Conservation (phyloP, 2,113 vertebrate genomes). For the Salvator merianae region DNA sequence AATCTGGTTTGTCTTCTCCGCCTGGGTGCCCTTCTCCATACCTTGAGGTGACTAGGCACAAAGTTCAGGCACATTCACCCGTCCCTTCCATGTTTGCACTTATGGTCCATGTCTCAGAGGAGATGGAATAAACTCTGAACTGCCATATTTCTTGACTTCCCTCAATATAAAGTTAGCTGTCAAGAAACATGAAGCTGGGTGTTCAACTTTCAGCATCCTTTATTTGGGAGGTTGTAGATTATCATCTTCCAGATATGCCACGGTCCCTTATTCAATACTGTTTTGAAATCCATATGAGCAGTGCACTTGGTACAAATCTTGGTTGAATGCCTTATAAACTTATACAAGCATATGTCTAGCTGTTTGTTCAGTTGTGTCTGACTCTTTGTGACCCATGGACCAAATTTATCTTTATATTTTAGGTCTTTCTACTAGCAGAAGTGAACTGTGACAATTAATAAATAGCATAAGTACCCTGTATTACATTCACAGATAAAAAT, state of each 20-base stretch:
- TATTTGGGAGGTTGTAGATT: neutral
- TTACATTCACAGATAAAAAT: neutral
- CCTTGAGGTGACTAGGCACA: neutral
- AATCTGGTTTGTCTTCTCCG: neutral
- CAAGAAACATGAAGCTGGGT: neutral
- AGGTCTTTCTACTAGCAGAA: neutral
- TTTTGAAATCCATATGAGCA: neutral
- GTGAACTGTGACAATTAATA: neutral
- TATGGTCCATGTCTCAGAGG: neutral
- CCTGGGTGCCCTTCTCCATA: neutral
- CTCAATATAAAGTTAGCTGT: neutral
- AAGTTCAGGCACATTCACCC: neutral
- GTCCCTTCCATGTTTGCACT: neutral
- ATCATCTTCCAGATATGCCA: too few relatives aligned
- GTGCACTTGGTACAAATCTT: neutral
- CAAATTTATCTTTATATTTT: neutral
- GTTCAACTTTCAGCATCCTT: neutral
- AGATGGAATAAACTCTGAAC: neutral
- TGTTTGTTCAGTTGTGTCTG: too few relatives aligned
- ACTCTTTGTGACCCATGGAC: too few relatives aligned
- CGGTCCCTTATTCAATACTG: neutral
- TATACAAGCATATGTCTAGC: neutral
- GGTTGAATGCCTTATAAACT: neutral
- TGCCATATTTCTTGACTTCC: neutral
- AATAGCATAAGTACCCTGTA: too few relatives aligned